Evolutionary conservation across 1,140 invertebrate genomes (phyloP).

Genomic region (Ceratosolen solmsi): DNA sequence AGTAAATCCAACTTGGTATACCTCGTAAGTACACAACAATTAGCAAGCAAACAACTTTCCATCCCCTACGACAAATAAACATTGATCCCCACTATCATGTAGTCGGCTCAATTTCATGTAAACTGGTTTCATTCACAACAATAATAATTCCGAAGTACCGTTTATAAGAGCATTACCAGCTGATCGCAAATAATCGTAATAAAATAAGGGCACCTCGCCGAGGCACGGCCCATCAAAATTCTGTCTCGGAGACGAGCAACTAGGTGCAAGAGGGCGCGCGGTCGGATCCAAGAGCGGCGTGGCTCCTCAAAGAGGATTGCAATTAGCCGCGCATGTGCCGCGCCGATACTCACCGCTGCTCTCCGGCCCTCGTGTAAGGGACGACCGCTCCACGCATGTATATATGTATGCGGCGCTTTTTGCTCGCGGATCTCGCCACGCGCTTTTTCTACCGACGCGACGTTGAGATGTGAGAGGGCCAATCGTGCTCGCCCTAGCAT

Average conservation of each 20-base stretch:
- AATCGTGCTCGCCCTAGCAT: not conserved
- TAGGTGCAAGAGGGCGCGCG: not conserved
- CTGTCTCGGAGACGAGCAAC: too few relatives aligned
- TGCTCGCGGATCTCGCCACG: conserved; percentile 29
- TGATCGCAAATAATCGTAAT: too few relatives aligned
- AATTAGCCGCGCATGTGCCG: conserved; percentile 52
- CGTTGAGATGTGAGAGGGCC: not conserved
- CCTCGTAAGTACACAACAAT: too few relatives aligned
- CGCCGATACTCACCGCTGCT: not conserved
- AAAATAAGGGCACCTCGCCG: not conserved
- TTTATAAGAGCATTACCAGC: too few relatives aligned
- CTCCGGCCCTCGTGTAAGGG: not conserved
- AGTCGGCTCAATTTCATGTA: too few relatives aligned
- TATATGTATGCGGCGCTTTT: conserved; percentile 7
- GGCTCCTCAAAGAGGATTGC: conserved; percentile 51
- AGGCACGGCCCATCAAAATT: too few relatives aligned
- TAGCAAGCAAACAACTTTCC: too few relatives aligned
- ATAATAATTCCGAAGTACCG: too few relatives aligned
- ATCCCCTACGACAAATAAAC: too few relatives aligned
- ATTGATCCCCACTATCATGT: too few relatives aligned
- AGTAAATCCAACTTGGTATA: too few relatives aligned
- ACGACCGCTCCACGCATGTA: not conserved
- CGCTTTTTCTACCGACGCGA: conserved; percentile 4
- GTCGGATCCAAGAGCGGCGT: not conserved
- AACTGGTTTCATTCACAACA: too few relatives aligned